Base-by-base conservation (phyloP, 2,113 vertebrate genomes). In the Limanda limanda region DNA sequence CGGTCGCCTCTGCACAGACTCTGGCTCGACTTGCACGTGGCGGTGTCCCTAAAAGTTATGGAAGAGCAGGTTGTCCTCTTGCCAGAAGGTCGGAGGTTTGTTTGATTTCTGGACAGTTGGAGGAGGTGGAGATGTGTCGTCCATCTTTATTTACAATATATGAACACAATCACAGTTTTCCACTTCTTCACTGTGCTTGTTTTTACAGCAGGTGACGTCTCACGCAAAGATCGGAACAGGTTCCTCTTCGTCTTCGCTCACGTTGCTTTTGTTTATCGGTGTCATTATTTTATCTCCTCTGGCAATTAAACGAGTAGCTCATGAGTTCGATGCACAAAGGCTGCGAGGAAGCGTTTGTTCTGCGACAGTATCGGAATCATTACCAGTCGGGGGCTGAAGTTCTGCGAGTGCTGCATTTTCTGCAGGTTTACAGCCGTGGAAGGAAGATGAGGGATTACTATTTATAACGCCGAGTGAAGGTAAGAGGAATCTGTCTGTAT, bases 381-480 rank as follows among this genome's bases (percentile, higher is more conserved):
- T 82, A 82, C 73, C 74, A 76, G 42, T 75, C 66, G 61, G 75
- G 15, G 47, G 79, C 61, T 51, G 71, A 81, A 69, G 75, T 67
- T 65, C 48, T 31, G 15, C 24, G 25, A 64, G 76, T 61, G 55
- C 48, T 82, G 65, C 51, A 68, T 68, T 79, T 85, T 79, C 61
- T 74, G 55, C 63, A 51, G 82, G 69, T 79, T 81, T 65, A 63
- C 72, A 83, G 76, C 68, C 68, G 55, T 66, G 74, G 67, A 17
- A 66, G 47, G 79, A 78, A 4, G 47, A 59, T 2, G 47, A 74
- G 52, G 66, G 57, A 84, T 81, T 78, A 52, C 79, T 92, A 83
- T 87, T 84, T 84, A 84, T 90, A 87, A 79, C 66, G 14, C 31
- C 1, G 17, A 23, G 52, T 76, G 80, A 85, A 88, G 74, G 77